A percentile compares a stretch with the other conserved stretches of the same genome.
These are phyloP conservation scores for Microplitis deprimator DNA, from an alignment of 2,888 invertebrate genomes.

Conservation along the genomic window DNA sequence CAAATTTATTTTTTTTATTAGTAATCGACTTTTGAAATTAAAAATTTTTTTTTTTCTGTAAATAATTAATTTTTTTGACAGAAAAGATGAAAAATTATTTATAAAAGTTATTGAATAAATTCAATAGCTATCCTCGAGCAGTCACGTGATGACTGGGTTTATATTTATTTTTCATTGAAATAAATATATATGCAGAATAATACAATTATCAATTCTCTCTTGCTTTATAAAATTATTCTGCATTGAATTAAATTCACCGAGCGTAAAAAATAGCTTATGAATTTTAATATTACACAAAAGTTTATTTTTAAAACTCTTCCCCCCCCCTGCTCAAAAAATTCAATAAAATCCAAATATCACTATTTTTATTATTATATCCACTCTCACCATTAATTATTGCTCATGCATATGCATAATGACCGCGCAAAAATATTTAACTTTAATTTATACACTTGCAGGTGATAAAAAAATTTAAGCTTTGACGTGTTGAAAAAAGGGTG, in stretches of 20 bases:
- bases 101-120: neutral
- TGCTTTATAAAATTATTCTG: neutral
- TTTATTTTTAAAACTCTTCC: constrained; percentile 41
- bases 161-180: too few species aligned
- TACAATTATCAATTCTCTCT: too few species aligned
- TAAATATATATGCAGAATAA: too few species aligned
- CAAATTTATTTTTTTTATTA: neutral
- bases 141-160: too few species aligned
- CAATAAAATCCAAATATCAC: constrained; percentile 2
- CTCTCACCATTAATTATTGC: neutral
- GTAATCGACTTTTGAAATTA: too few species aligned
- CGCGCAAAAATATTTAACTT: neutral
- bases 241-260: neutral
- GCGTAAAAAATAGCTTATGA: constrained; percentile 53
- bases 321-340: neutral
- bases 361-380: neutral
- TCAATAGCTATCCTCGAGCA: neutral
- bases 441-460: neutral
- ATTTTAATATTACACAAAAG: constrained; percentile 62
- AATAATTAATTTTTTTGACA: too few species aligned
- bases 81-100: too few species aligned
- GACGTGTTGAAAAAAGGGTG: constrained; percentile 62
- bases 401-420: constrained; percentile 14
- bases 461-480: constrained; percentile 42
- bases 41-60: too few species aligned